phyloP scores from a whole-genome alignment of 1,140 invertebrate species.

The Drosophila truncata region DNA sequence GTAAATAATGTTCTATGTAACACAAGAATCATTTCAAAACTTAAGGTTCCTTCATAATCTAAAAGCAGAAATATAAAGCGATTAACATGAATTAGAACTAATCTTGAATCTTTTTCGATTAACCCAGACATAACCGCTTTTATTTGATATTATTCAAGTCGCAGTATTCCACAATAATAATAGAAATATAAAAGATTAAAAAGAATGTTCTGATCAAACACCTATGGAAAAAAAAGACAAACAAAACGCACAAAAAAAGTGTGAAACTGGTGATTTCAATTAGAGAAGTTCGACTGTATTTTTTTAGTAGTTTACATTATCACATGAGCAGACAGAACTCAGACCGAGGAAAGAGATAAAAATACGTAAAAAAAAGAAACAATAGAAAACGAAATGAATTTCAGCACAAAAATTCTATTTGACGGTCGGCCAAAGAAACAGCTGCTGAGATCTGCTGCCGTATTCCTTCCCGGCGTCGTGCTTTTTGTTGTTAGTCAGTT shows the following conservation, averaged over 20 bases:
- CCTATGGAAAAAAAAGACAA: constrained; percentile 3
- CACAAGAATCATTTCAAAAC: too few species aligned
- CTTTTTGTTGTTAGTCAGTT: constrained; percentile 20
- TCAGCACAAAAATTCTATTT: constrained; percentile 36
- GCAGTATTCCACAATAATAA: constrained; percentile 2
- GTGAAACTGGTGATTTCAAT: constrained; percentile 46
- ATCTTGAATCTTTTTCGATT: background rate
- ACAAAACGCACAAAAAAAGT: constrained; percentile 22
- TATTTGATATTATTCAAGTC: constrained; percentile 9
- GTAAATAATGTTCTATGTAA: too few species aligned
- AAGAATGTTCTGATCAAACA: constrained; percentile 25
- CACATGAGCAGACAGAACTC: constrained; percentile 50
- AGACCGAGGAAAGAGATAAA: constrained; percentile 43
- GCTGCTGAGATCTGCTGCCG: constrained; percentile 33
- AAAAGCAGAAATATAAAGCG: background rate
- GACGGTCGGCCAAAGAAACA: constrained; percentile 53
- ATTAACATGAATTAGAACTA: background rate
- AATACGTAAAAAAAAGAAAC: constrained; percentile 64
- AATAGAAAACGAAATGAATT: constrained; percentile 50
- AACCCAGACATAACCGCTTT: background rate
- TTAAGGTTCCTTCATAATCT: background rate
- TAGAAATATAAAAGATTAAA: background rate
- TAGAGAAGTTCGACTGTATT: constrained; percentile 35
- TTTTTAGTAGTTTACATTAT: constrained; percentile 62
- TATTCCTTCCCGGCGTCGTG: background rate